Conservation (phyloP, 2,113 vertebrate species). For the Nycticebus coucang region DNA sequence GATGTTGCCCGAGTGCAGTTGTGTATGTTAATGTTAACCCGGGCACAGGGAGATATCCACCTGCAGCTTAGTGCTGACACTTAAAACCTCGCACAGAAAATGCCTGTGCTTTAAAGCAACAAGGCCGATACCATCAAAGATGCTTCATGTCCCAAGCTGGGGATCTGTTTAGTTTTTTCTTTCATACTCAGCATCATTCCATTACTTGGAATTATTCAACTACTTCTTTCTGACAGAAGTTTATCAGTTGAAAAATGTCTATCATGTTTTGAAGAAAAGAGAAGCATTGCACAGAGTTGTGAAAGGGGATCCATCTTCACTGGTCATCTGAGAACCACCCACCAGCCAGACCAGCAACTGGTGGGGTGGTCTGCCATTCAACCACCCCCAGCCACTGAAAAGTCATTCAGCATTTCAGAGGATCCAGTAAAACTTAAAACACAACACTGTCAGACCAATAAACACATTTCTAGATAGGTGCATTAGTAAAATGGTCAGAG, state of each 20-base stretch:
- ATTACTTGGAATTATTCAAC: not conserved
- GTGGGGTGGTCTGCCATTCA: fast-evolving
- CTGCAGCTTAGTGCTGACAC: not conserved
- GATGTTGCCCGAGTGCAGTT: constrained; percentile 3
- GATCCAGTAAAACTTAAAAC: not conserved
- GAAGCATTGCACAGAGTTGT: not conserved
- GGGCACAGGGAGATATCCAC: not conserved
- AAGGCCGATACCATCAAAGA: not conserved
- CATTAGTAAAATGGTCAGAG: fast-evolving
- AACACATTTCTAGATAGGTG: not conserved
- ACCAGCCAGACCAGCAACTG: not conserved
- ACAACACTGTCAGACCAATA: too few species aligned
- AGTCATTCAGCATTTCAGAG: not conserved
- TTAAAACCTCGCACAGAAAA: not conserved
- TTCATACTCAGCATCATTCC: not conserved
- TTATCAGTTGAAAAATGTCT: not conserved
- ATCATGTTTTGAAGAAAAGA: not conserved
- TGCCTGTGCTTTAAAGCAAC: not conserved
- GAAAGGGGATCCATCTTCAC: too few species aligned
- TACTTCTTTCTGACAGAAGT: not conserved
- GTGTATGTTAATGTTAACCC: not conserved
- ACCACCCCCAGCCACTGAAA: not conserved
- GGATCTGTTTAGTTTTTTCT: not conserved
- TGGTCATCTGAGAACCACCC: fast-evolving
- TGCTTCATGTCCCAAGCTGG: not conserved